Base-by-base conservation (phyloP, 2,113 vertebrate species). In the Rhipidura dahli region DNA sequence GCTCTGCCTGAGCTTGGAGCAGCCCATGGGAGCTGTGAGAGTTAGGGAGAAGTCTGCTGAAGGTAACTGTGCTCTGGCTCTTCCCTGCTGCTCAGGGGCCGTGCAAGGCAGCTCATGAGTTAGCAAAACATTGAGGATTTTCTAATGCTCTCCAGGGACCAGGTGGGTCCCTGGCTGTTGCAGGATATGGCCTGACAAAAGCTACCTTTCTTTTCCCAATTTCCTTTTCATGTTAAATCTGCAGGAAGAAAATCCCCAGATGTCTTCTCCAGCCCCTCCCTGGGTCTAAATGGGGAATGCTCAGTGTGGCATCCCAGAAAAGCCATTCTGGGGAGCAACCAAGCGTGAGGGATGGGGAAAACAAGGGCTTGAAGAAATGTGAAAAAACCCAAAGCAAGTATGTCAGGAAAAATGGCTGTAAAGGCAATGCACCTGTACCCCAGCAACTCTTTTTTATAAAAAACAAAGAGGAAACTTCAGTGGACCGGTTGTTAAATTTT, bases 101-200 rank as follows among this genome's bases (percentile, higher is more conserved):
- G 1, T 33, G 20, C 11, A 50, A 93, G 70, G 82, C 57, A 65
- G 57, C 82, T 79, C 54, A 70, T 0, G 0, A 61, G 31, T 60
- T 44, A 37, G 44, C 30, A 82, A 83, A 90, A 70, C 7, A 57
- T 3, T 40, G 64, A 92, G 42, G 51, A 35, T 94, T 94, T 92
- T 91, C 70, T 76, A 84, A 85, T 49, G 39, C 42, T 89, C 73
- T 49, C 70, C 61, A 35, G 91, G 78, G 93, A 91, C 30, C 94
- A 95, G 94, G 91, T 96, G 94, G 89, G 50, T 95, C 93, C 53
- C 70, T 96, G 91, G 84, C 93, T 89, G 73, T 83, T 77, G 82
- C 54, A 69, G 87, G 44, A 63, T 69, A 59, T 80, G 75, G 89
- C 73, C 39, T 35, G 75, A 91, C 75, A 85, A 93, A 89, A 12